phyloP scores from a whole-genome alignment of 92 coral and sea anemone genomes.

The Parazoanthus darwini region DNA sequence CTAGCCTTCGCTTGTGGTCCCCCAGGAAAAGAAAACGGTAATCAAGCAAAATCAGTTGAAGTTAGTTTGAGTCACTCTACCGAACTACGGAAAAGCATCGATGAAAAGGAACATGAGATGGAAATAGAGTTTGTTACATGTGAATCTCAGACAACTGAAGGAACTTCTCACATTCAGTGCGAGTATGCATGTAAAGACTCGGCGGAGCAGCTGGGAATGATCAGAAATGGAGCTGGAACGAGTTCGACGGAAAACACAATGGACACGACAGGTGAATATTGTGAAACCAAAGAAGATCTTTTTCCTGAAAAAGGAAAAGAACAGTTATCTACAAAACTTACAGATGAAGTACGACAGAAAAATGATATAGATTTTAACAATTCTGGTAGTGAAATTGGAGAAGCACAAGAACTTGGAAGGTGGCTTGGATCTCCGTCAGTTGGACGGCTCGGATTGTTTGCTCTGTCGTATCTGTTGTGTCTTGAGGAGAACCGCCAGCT shows the following conservation, averaged over 20 bases:
- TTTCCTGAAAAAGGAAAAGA: not conserved
- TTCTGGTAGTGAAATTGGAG: not conserved
- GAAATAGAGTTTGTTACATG: not conserved
- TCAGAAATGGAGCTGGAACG: not conserved
- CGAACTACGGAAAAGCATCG: not conserved
- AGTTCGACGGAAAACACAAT: not conserved
- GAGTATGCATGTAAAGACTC: not conserved
- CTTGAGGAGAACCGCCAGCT: conserved; percentile 56
- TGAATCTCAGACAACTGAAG: not conserved
- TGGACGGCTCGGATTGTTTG: conserved; percentile 74
- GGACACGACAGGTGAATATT: not conserved
- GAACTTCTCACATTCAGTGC: not conserved
- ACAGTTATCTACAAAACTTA: not conserved
- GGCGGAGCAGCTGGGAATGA: not conserved
- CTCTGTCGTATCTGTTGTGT: conserved; percentile 61
- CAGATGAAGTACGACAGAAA: not conserved
- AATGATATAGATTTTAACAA: not conserved
- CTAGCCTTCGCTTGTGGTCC: conserved; percentile 78
- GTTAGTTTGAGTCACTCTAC: not conserved
- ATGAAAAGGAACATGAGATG: not conserved
- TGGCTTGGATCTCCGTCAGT: conserved; percentile 70
- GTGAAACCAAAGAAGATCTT: not conserved
- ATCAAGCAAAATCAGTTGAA: not conserved
- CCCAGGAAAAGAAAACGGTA: not conserved
- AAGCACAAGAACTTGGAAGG: not conserved